Base-by-base conservation (phyloP, 1,140 invertebrate species). In the Drosophila nigrodunni region DNA sequence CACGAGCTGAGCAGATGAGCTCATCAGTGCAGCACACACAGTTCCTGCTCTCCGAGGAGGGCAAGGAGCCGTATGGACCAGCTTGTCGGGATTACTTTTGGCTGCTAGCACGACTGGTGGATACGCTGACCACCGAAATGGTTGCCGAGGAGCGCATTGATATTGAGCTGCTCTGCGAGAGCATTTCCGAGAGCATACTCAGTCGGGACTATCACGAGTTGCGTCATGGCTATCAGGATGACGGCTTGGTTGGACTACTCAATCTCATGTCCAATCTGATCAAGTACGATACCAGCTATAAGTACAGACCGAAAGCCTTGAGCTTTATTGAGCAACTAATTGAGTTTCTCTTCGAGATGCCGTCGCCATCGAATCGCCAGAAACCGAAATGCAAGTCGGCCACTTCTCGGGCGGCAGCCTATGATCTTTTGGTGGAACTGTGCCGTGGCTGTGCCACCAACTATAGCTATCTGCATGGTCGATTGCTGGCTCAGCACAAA, bases 31-130 rank as follows among this genome's bases (percentile, higher is more conserved):
- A 92, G 46, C 86, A 88, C 55, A 94, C 94, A 21, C 72, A 95
- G 34, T 94, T 95, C 71, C 92, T 94, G 43, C 92, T 93, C 0
- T 92, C 95, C 0, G 96, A 98, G 83, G 96, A 97, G 86, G 96
- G 96, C 2, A 98, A 98, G 88, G 97, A 98, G 85, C 97, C 97
- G 0, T 98, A 97, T 91, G 97, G 97, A 1, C 97, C 97, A 5
- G 97, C 97, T 5, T 98, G 97, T 93, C 93, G 97, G 18, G 98
- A 99, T 92, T 99, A 98, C 92, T 98, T 98, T 91, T 98, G 97
- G 97, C 93, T 98, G 0, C 93, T 98, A 2, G 97, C 97, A 80
- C 94, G 97, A 13, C 93, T 98, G 7, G 96, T 98, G 4, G 97
- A 98, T 81, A 96, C 96, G 7, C 91, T 98, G 6, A 96, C 96